A percentile compares a stretch with the other conserved stretches of the same genome.
These are phyloP conservation scores for Tricholaema leucomelas DNA, from an alignment of 2,113 vertebrate species.

Conservation along the genomic window DNA sequence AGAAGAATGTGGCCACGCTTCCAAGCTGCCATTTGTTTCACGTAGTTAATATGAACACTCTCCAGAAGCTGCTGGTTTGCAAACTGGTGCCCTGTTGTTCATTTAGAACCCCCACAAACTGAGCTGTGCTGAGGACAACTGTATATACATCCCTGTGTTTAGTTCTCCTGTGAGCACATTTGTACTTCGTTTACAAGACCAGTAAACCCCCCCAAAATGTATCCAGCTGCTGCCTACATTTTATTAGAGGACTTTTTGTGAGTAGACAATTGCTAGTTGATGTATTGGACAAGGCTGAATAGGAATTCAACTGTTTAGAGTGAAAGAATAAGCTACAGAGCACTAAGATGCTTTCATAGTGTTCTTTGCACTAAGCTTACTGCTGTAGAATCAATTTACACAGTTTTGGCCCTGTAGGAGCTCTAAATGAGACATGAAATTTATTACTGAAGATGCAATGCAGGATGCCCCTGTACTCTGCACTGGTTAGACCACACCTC, in stretches of 20 bases:
- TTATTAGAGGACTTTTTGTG: neutral
- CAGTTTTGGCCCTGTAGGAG: neutral
- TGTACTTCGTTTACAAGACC: neutral
- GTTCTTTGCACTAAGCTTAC: neutral
- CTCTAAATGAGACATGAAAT: neutral
- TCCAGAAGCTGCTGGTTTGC: neutral
- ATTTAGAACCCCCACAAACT: neutral
- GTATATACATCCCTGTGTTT: neutral
- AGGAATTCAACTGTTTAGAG: neutral
- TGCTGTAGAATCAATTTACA: neutral
- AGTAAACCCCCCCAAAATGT: neutral
- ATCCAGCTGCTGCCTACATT: neutral
- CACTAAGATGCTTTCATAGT: neutral
- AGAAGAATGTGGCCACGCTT: constrained; percentile 38
- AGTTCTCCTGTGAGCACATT: neutral
- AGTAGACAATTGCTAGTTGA: neutral
- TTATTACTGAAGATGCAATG: neutral
- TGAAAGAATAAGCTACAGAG: neutral
- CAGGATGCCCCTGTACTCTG: too few species aligned
- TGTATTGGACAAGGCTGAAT: neutral
- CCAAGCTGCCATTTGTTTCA: neutral
- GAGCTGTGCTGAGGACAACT: fast-evolving
- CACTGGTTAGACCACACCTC: too few species aligned
- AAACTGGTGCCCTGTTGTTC: neutral
- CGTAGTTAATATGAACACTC: neutral